Percentiles rank a stretch among this genome's conserved stretches.
These are phyloP conservation scores for Naso thynnoides DNA, from an alignment of 2,797 vertebrate genomes.

Conservation along the genomic window DNA sequence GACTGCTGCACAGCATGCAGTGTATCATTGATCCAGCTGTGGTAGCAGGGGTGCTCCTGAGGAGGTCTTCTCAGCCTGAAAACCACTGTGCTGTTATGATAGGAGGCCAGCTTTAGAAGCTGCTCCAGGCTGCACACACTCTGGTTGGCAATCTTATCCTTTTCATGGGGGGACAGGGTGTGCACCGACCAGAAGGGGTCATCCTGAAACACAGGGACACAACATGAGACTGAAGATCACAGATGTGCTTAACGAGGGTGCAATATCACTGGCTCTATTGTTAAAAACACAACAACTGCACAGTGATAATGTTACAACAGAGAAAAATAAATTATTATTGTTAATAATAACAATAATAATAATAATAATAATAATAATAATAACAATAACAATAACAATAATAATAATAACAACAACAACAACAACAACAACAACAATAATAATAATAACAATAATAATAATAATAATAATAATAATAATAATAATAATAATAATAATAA, in stretches of 20 bases:
- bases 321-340: too few relatives aligned
- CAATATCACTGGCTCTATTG: background rate
- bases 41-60: slow-evolving; percentile 85
- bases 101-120: slow-evolving; percentile 88
- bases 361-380: too few relatives aligned
- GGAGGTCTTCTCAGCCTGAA: slow-evolving; percentile 90
- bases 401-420: too few relatives aligned
- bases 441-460: too few relatives aligned
- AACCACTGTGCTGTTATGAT: slow-evolving; percentile 86
- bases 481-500: too few relatives aligned
- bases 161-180: slow-evolving; percentile 84
- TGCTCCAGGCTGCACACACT: slow-evolving; percentile 91
- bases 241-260: background rate
- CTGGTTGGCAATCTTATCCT: slow-evolving; percentile 87
- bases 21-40: slow-evolving; percentile 92
- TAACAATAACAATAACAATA: too few relatives aligned
- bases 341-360: too few relatives aligned
- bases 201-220: slow-evolving; percentile 74
- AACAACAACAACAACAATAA: too few relatives aligned
- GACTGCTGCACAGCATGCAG: slow-evolving; percentile 88
- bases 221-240: background rate
- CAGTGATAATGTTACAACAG: background rate
- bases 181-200: slow-evolving; percentile 93
- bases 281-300: background rate
- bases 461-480: too few relatives aligned